Evolutionary conservation across 2,113 vertebrate genomes (phyloP).

Genomic region (Lepidiolamprologus cunningtoni): DNA sequence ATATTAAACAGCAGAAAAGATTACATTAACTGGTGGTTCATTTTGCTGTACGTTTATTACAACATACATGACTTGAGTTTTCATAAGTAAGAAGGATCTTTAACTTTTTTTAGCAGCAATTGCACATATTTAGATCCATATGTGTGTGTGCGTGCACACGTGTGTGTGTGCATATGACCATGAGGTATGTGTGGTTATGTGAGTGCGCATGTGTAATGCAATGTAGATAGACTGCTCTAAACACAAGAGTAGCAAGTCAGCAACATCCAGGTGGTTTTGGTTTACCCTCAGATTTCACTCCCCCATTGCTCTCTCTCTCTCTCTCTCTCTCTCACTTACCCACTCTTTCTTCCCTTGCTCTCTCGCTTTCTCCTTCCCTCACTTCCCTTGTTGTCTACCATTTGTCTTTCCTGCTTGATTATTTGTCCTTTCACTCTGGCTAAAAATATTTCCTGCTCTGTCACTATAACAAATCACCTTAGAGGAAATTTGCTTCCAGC

Average conservation of each 20-base stretch:
- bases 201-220: constrained; percentile 10
- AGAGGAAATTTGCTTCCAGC: constrained; percentile 48
- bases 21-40: background rate
- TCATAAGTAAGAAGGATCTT: background rate
- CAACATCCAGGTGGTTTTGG: constrained; percentile 61
- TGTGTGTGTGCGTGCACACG: background rate
- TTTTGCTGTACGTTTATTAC: background rate
- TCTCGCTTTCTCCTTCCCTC: background rate
- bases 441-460: constrained; percentile 67
- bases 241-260: constrained; percentile 50
- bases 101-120: background rate
- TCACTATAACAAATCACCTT: constrained; percentile 65
- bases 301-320: background rate
- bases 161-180: background rate
- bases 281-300: constrained; percentile 49
- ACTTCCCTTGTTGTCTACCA: constrained; percentile 30
- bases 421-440: constrained; percentile 59
- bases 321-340: background rate
- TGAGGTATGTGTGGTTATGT: background rate
- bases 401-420: constrained; percentile 51
- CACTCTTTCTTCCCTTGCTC: background rate
- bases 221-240: constrained; percentile 41
- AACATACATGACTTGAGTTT: background rate
- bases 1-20: background rate
- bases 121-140: background rate